These are phyloP conservation scores for Podargus strigoides DNA, from an alignment of 2,797 vertebrate species.

Conservation along the genomic window DNA sequence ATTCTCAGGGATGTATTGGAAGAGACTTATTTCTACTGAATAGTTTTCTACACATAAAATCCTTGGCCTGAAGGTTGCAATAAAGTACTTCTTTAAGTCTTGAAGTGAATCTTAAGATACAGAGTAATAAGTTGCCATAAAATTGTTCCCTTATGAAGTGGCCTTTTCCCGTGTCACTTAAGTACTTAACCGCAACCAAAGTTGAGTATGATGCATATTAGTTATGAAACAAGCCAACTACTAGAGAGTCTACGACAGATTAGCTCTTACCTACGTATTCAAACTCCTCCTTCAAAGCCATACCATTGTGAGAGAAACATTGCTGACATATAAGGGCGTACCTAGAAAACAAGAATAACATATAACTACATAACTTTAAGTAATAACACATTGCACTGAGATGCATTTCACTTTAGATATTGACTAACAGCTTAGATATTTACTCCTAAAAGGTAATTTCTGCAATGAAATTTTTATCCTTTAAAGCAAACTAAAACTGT, in stretches of 20 bases:
- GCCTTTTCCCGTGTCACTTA: background rate
- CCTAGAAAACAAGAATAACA: conserved; percentile 71
- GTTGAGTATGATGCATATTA: background rate
- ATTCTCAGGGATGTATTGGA: background rate
- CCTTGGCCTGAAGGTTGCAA: background rate
- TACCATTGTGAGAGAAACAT: conserved; percentile 97
- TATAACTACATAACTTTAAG: background rate
- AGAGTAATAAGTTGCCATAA: background rate
- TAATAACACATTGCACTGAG: background rate
- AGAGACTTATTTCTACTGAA: background rate
- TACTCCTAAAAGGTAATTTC: background rate
- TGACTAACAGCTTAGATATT: background rate
- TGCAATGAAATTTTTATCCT: background rate
- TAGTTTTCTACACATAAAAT: conserved; percentile 17
- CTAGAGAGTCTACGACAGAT: background rate
- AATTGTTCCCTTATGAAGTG: background rate
- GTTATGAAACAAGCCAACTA: background rate
- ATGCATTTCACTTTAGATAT: background rate
- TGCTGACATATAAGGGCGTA: conserved; percentile 98
- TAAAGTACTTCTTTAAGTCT: background rate
- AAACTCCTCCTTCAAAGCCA: conserved; percentile 99
- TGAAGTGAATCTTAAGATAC: background rate
- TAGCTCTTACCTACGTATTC: conserved; percentile 94
- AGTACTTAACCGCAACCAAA: background rate
- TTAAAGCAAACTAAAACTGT: background rate